Conservation (phyloP, 92 coral and sea anemone genomes). For the Pocillopora meandrina region DNA sequence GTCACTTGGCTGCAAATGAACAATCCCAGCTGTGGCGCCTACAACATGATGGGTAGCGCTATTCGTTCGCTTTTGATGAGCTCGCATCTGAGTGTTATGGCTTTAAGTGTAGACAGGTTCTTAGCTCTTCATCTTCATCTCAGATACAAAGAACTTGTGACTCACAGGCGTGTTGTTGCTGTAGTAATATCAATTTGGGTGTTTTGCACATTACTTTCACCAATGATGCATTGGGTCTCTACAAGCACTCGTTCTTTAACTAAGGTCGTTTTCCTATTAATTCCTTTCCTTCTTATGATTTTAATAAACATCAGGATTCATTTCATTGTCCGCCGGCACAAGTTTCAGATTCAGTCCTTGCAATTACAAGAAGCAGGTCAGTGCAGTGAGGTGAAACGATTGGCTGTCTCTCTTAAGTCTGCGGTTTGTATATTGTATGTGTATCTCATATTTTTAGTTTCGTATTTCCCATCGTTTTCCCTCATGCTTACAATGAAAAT, state of each 20-base stretch:
- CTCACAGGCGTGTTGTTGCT: neutral
- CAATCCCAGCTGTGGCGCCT: no score
- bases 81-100: neutral
- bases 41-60: no score
- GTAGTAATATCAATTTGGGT: neutral
- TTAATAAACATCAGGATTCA: neutral
- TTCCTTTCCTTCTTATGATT: neutral
- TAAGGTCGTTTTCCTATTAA: neutral
- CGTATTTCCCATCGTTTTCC: neutral
- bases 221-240: neutral
- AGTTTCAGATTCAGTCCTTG: neutral
- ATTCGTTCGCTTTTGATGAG: no score
- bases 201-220: neutral
- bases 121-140: neutral
- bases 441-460: neutral
- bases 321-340: neutral
- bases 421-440: neutral
- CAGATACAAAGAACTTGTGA: neutral
- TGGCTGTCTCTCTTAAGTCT: neutral
- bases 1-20: no score
- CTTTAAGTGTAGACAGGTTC: neutral
- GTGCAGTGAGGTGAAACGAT: neutral
- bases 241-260: neutral
- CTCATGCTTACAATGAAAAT: no score
- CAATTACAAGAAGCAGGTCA: neutral